These are phyloP conservation scores for Urocolius indicus DNA, from an alignment of 2,113 vertebrate species.

Conservation along the genomic window DNA sequence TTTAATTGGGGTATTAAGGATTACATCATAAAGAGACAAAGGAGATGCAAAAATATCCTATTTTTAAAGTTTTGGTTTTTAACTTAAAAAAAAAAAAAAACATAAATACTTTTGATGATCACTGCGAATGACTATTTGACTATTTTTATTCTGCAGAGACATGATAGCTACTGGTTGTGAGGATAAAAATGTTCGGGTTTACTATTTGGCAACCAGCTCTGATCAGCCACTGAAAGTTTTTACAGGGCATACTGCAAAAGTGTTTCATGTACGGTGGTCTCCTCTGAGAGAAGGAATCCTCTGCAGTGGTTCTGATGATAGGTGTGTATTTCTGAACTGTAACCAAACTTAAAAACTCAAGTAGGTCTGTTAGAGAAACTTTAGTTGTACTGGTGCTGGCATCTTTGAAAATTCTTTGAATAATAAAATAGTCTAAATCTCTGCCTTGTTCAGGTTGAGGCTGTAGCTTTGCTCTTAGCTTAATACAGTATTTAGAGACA, in stretches of 20 bases:
- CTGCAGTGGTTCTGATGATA: constrained; percentile 96
- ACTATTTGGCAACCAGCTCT: constrained; percentile 95
- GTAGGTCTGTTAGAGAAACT: neutral
- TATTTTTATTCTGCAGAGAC: constrained; percentile 79
- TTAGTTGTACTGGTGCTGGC: neutral
- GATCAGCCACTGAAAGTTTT: constrained; percentile 96
- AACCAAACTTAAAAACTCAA: neutral
- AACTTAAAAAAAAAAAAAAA: neutral
- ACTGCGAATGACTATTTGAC: neutral
- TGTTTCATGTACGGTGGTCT: constrained; percentile 97
- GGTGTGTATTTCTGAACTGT: constrained; percentile 74
- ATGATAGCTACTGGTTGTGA: constrained; percentile 99
- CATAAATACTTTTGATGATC: neutral
- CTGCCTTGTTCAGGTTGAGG: neutral
- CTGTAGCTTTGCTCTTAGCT: neutral
- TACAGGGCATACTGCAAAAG: constrained; percentile 92
- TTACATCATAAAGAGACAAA: neutral
- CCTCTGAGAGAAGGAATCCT: constrained; percentile 96
- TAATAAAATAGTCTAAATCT: neutral
- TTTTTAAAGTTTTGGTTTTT: neutral
- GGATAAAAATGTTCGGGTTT: constrained; percentile 96
- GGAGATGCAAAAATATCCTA: neutral
- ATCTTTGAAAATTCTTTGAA: neutral
- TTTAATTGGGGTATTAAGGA: neutral
- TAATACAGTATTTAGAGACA: neutral